Percentiles rank a stretch among this genome's conserved stretches.
These are phyloP conservation scores for Phalera bucephala DNA, from an alignment of 2,888 invertebrate genomes.

Conservation along the genomic window DNA sequence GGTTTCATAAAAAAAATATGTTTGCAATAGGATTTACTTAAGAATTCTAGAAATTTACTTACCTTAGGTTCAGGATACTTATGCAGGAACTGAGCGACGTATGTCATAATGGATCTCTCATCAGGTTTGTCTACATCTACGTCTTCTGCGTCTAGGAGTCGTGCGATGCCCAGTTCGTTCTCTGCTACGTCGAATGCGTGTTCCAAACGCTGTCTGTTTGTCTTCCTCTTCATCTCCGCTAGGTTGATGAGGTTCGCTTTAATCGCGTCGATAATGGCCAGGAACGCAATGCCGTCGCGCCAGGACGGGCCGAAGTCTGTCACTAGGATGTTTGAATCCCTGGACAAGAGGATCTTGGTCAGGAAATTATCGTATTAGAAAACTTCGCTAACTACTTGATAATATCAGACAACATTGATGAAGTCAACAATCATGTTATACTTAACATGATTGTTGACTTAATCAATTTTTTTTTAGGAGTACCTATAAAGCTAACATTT, in stretches of 20 bases:
- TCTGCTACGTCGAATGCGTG: slow-evolving; percentile 97
- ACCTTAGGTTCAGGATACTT: slow-evolving; percentile 95
- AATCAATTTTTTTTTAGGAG: too few species aligned
- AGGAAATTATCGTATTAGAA: too few species aligned
- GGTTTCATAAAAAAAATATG: too few species aligned
- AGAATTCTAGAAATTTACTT: slow-evolving; percentile 13
- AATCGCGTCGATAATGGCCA: slow-evolving; percentile 97
- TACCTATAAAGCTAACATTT: too few species aligned
- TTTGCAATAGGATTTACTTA: too few species aligned
- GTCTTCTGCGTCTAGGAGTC: slow-evolving; percentile 96
- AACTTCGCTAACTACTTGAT: too few species aligned
- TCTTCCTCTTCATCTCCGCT: slow-evolving; percentile 88
- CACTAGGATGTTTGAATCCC: slow-evolving; percentile 93
- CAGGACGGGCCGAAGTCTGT: slow-evolving; percentile 97
- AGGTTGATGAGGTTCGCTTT: slow-evolving; percentile 96
- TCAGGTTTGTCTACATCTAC: slow-evolving; percentile 98
- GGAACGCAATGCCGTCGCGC: slow-evolving; percentile 97
- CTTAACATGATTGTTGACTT: too few species aligned
- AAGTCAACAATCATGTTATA: too few species aligned
- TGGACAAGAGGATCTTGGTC: slow-evolving; percentile 56
- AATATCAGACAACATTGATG: too few species aligned
- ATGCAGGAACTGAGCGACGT: slow-evolving; percentile 98
- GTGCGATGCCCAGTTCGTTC: slow-evolving; percentile 93
- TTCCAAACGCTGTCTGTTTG: slow-evolving; percentile 92
- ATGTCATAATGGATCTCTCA: slow-evolving; percentile 99